Conservation (phyloP, 2,113 vertebrate species). For the Aix galericulata region DNA sequence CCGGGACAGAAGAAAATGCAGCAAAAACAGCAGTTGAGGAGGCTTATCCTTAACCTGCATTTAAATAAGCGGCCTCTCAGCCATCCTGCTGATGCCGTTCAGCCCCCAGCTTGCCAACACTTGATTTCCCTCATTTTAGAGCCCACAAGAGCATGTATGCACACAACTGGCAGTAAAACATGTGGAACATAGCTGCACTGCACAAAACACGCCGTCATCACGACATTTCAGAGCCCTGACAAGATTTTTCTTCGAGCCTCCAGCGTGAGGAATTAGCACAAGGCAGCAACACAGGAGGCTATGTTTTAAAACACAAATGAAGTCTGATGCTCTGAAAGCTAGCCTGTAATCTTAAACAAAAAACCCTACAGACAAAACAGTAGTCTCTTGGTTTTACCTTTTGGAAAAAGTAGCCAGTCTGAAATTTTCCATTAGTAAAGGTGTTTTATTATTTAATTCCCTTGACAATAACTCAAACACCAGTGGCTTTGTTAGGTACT, state of each 20-base stretch:
- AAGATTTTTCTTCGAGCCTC: neutral
- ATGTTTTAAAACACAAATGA: neutral
- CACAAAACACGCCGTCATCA: neutral
- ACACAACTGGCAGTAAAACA: neutral
- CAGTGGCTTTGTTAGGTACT: conserved; percentile 1
- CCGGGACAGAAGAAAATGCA: conserved; percentile 40
- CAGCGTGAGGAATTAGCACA: neutral
- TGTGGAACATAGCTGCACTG: neutral
- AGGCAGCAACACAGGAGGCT: neutral
- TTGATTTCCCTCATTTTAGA: neutral
- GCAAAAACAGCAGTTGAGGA: conserved; percentile 54
- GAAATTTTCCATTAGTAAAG: conserved; percentile 23
- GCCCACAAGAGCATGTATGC: neutral
- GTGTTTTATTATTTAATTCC: conserved; percentile 38
- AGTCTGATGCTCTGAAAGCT: neutral
- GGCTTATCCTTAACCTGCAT: conserved; percentile 5
- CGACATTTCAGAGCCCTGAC: neutral
- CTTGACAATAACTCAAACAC: conserved; percentile 19
- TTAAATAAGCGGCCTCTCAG: conserved; percentile 29
- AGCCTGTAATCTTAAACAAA: neutral
- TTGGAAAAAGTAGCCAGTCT: neutral
- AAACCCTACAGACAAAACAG: neutral
- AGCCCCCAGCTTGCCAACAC: neutral
- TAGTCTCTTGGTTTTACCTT: neutral
- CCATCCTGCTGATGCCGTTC: neutral